Conservation (phyloP, 2,797 vertebrate species). For the Prionace glauca region DNA sequence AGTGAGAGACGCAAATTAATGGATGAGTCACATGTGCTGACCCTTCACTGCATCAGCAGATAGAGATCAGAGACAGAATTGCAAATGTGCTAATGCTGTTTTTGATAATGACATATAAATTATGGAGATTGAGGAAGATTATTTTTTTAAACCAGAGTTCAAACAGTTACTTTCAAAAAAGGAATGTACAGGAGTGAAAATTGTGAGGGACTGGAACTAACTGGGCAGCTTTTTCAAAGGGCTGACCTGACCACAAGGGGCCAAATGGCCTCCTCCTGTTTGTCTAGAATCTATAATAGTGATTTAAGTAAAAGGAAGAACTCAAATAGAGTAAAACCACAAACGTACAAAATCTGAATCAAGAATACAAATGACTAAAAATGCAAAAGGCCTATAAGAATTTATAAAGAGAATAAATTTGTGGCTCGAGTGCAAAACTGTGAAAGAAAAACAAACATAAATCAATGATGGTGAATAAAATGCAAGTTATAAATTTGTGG, state of each 20-base stretch:
- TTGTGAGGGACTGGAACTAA: background rate
- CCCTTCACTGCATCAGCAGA: background rate
- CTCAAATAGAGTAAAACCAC: background rate
- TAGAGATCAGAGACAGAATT: background rate
- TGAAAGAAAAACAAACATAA: background rate
- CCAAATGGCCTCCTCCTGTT: background rate
- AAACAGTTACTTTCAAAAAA: background rate
- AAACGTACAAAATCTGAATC: background rate
- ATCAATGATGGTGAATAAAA: background rate
- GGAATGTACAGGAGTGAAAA: background rate
- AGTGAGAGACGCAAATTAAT: background rate
- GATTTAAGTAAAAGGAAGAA: background rate
- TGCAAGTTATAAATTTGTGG: background rate
- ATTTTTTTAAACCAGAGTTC: background rate
- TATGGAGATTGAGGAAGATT: background rate
- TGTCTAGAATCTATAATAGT: background rate
- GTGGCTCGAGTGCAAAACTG: background rate
- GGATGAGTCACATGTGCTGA: background rate
- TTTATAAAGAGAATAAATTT: background rate
- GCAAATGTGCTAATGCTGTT: background rate
- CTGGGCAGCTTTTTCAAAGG: background rate
- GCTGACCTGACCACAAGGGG: background rate
- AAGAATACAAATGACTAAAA: background rate
- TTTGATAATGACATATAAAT: background rate
- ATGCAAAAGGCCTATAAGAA: background rate